These are phyloP conservation scores for Trypoxylon attenuatum DNA, from an alignment of 2,888 invertebrate species.

Conservation along the genomic window DNA sequence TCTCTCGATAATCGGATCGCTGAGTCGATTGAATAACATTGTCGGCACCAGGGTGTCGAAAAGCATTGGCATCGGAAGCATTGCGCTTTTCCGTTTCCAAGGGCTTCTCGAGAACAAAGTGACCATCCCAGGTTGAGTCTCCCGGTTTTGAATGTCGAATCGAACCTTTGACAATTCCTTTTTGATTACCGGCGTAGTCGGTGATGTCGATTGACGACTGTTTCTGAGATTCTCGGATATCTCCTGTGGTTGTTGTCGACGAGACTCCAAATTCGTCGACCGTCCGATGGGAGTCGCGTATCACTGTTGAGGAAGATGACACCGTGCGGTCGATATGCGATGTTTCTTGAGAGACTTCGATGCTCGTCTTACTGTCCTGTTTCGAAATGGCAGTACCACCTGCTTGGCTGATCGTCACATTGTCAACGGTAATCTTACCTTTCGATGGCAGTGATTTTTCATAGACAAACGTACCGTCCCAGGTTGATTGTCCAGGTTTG, in stretches of 20 bases:
- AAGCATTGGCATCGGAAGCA: slow-evolving; percentile 34
- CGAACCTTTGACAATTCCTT: slow-evolving; percentile 2
- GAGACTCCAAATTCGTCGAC: slow-evolving; percentile 18
- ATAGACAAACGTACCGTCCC: slow-evolving; percentile 78
- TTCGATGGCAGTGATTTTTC: slow-evolving; percentile 69
- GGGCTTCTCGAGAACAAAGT: slow-evolving; percentile 73
- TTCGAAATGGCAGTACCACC: neutral
- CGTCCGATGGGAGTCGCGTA: slow-evolving; percentile 20
- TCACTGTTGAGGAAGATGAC: slow-evolving; percentile 26
- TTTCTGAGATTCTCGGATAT: too few species aligned
- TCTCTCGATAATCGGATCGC: slow-evolving; percentile 50
- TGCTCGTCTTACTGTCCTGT: slow-evolving; percentile 18
- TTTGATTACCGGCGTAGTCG: slow-evolving; percentile 20
- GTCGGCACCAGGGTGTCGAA: slow-evolving; percentile 40
- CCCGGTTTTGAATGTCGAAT: slow-evolving; percentile 61
- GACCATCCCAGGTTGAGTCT: slow-evolving; percentile 76
- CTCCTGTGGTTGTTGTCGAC: slow-evolving; percentile 1
- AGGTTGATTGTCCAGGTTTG: slow-evolving; percentile 68
- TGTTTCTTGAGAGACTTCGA: slow-evolving; percentile 39
- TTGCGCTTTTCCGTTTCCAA: slow-evolving; percentile 19
- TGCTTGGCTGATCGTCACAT: neutral
- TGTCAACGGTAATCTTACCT: neutral
- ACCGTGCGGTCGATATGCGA: slow-evolving; percentile 26
- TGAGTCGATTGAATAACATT: slow-evolving; percentile 41
- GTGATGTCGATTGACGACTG: slow-evolving; percentile 13